Evolutionary conservation across 1,140 invertebrate species (phyloP).

Genomic region (Meloidogyne chitwoodi): DNA sequence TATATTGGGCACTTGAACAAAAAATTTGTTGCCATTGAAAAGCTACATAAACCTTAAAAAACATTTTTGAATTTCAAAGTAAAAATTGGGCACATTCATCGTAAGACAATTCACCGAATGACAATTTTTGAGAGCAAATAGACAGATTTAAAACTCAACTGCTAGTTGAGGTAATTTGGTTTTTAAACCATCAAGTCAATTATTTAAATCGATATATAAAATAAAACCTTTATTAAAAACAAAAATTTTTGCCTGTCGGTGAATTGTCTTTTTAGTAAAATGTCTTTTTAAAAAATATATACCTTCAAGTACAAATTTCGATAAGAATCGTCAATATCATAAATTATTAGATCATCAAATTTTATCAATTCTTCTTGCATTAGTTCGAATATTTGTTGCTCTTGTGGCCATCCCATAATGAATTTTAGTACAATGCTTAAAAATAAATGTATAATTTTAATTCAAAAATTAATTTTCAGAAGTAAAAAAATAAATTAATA

Average conservation of each 20-base stretch:
- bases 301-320: conserved; percentile 33
- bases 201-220: too few relatives aligned
- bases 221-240: too few relatives aligned
- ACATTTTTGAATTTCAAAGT: neutral
- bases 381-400: conserved; percentile 1
- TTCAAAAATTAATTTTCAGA: too few relatives aligned
- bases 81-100: neutral
- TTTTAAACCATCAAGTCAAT: too few relatives aligned
- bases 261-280: too few relatives aligned
- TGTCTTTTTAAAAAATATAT: neutral
- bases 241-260: too few relatives aligned
- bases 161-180: too few relatives aligned
- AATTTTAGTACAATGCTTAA: conserved; percentile 15
- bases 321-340: conserved; percentile 31
- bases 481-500: neutral
- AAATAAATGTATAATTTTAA: too few relatives aligned
- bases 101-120: neutral
- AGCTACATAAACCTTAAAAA: conserved; percentile 25
- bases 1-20: conserved; percentile 13
- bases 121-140: neutral
- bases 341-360: conserved; percentile 31
- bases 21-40: conserved; percentile 23
- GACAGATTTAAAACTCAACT: too few relatives aligned
- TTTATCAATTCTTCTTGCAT: conserved; percentile 7
- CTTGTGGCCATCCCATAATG: conserved; percentile 14